phyloP scores from a whole-genome alignment of 2,797 vertebrate species.

The Leucoraja ocellata region DNA sequence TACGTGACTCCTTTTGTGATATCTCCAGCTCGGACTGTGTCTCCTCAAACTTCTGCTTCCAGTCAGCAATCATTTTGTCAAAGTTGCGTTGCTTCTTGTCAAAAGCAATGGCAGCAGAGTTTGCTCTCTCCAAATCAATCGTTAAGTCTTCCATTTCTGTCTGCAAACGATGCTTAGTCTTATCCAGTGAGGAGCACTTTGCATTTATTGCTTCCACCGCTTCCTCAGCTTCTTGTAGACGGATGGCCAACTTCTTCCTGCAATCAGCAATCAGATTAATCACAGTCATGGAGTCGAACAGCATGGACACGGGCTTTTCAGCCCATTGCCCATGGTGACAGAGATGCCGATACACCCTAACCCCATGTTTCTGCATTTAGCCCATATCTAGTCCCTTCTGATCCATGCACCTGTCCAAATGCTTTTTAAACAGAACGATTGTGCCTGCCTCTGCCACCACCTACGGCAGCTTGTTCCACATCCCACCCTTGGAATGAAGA shows the following conservation, averaged over 20 bases:
- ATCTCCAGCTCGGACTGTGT: conserved; percentile 77
- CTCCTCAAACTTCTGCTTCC: conserved; percentile 82
- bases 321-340: too few relatives aligned
- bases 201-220: conserved; percentile 73
- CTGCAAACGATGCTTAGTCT: conserved; percentile 87
- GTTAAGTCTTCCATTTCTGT: conserved; percentile 82
- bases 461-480: too few relatives aligned
- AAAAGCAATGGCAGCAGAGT: conserved; percentile 68
- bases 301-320: too few relatives aligned
- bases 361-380: neutral
- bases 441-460: too few relatives aligned
- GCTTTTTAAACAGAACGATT: too few relatives aligned
- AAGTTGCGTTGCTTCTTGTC: conserved; percentile 90
- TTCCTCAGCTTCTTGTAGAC: conserved; percentile 83
- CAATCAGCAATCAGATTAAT: neutral
- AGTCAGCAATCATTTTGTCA: conserved; percentile 76
- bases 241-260: conserved; percentile 81
- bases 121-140: conserved; percentile 77
- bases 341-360: neutral
- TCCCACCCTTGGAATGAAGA: too few relatives aligned
- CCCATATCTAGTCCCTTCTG: neutral
- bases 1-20: conserved; percentile 76
- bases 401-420: neutral
- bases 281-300: too few relatives aligned
- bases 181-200: conserved; percentile 84